Evolutionary conservation across 2,797 vertebrate species (phyloP).

Genomic region (Gymnopithys bicolor): DNA sequence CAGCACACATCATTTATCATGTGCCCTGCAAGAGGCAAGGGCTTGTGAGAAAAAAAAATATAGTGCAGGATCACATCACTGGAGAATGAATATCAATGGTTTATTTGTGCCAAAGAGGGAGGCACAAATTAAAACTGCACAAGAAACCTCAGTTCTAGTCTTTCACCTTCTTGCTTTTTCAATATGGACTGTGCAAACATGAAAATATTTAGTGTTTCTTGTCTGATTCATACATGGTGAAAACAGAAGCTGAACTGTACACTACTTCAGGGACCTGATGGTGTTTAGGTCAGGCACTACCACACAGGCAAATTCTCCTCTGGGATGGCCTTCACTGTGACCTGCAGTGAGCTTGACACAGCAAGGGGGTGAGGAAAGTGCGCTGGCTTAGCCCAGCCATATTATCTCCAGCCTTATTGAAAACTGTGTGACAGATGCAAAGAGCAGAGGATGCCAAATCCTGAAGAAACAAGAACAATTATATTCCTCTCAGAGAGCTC

Average conservation of each 20-base stretch:
- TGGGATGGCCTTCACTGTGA: fast-evolving
- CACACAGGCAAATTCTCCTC: fast-evolving
- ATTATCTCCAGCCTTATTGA: background rate
- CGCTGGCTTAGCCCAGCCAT: background rate
- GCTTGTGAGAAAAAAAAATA: background rate
- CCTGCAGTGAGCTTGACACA: fast-evolving
- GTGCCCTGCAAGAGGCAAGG: background rate
- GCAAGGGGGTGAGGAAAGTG: fast-evolving
- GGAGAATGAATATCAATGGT: background rate
- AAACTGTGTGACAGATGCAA: background rate
- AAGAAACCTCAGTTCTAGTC: background rate
- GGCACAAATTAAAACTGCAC: background rate
- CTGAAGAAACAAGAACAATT: background rate
- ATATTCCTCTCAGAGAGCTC: background rate
- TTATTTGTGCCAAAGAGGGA: background rate
- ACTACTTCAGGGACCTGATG: background rate
- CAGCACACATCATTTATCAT: slow-evolving; percentile 23
- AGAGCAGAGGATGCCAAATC: background rate
- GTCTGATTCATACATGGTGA: background rate
- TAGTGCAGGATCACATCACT: background rate
- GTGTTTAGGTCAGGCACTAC: background rate
- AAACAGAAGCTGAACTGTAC: background rate
- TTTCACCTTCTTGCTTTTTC: background rate
- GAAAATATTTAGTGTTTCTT: background rate
- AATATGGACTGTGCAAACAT: background rate